phyloP scores from a whole-genome alignment of 2,797 vertebrate species.

The Enteromius unitaeniatus region DNA sequence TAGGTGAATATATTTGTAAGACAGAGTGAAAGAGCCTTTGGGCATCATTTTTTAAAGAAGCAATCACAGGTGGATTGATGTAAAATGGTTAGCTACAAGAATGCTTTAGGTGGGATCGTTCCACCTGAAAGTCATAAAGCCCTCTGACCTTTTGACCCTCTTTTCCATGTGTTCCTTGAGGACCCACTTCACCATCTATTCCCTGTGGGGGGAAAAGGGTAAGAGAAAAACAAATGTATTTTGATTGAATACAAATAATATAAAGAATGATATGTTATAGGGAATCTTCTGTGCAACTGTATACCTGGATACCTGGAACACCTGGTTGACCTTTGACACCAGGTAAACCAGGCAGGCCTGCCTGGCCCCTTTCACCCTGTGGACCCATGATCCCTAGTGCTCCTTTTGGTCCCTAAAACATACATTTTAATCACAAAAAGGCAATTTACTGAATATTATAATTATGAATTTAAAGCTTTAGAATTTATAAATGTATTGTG shows the following conservation, averaged over 20 bases:
- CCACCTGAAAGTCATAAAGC: constrained; percentile 56
- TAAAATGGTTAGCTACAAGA: constrained; percentile 25
- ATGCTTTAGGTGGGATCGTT: constrained; percentile 30
- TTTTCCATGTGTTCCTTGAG: constrained; percentile 69
- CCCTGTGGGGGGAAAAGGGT: constrained; percentile 65
- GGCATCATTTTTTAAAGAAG: not conserved
- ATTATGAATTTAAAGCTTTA: not conserved
- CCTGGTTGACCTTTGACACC: constrained; percentile 76
- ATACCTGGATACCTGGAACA: constrained; percentile 71
- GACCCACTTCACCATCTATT: constrained; percentile 75
- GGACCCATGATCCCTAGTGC: constrained; percentile 71
- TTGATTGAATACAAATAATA: no score
- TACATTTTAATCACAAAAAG: not conserved
- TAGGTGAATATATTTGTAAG: not conserved
- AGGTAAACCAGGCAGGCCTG: constrained; percentile 69
- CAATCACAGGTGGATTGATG: not conserved
- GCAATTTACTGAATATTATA: not conserved
- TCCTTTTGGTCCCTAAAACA: constrained; percentile 74
- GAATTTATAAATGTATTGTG: not conserved
- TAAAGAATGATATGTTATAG: not conserved
- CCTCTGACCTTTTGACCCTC: constrained; percentile 76
- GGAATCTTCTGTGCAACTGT: not conserved
- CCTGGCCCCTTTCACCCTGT: constrained; percentile 72
- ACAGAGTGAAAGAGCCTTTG: not conserved
- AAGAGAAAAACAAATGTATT: not conserved